Conservation (phyloP, 2,797 vertebrate species). For the Neopelma chrysocephalum region DNA sequence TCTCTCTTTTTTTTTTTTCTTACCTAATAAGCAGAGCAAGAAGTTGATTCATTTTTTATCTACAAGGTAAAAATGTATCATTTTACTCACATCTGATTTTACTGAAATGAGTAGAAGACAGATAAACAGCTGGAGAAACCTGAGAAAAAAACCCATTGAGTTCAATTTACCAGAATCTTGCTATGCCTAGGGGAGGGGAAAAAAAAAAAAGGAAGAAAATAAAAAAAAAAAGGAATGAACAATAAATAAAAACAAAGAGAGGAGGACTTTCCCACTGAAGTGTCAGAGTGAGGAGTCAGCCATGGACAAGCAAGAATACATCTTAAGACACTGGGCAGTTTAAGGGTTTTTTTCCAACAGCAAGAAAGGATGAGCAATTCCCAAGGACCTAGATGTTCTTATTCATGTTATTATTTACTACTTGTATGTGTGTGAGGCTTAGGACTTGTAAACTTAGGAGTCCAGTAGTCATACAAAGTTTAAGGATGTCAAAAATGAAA, state of each 20-base stretch:
- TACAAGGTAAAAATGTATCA: neutral
- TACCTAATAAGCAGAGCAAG: neutral
- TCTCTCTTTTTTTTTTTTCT: neutral
- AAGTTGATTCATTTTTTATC: slow-evolving; percentile 33
- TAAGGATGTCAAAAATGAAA: neutral
- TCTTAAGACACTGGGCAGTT: neutral
- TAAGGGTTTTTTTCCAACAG: neutral
- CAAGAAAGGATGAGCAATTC: neutral
- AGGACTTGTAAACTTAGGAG: neutral
- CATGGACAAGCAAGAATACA: neutral
- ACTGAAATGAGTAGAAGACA: slow-evolving; percentile 5
- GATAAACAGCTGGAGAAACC: neutral
- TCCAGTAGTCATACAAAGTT: neutral
- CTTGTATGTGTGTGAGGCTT: neutral
- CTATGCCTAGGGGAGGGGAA: neutral
- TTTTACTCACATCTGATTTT: slow-evolving; percentile 12
- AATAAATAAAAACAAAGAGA: neutral
- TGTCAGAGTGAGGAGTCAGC: neutral
- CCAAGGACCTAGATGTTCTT: neutral
- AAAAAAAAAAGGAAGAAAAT: neutral
- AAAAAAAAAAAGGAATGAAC: neutral
- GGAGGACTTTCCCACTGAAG: neutral
- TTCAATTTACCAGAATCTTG: neutral
- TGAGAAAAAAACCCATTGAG: neutral
- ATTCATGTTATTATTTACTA: neutral